Evolutionary conservation across 2,888 invertebrate genomes (phyloP).

Genomic region (Griposia aprilina): DNA sequence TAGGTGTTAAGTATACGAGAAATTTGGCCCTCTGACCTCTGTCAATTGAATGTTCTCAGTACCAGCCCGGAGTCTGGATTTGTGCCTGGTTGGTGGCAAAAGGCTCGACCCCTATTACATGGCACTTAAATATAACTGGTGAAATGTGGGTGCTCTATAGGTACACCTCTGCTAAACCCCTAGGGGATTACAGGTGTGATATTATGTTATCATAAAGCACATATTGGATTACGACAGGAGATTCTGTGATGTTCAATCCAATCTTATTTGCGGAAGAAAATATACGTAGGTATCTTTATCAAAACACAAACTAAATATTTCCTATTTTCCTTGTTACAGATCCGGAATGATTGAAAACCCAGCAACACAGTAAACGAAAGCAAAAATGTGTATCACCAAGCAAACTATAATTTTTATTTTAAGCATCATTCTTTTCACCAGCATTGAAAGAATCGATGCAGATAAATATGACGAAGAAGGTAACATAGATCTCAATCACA

Average conservation of each 20-base stretch:
- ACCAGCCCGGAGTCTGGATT: not conserved
- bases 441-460: slow-evolving; percentile 10
- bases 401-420: slow-evolving; percentile 15
- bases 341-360: slow-evolving; percentile 17
- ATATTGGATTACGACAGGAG: not conserved
- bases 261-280: not conserved
- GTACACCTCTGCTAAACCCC: too few relatives aligned
- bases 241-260: not conserved
- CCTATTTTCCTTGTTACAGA: slow-evolving; percentile 58
- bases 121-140: not conserved
- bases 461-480: slow-evolving; percentile 35
- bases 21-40: too few relatives aligned
- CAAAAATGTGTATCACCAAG: slow-evolving; percentile 43
- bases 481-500: slow-evolving; percentile 12
- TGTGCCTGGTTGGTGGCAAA: not conserved
- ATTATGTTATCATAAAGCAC: not conserved
- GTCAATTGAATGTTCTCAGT: not conserved
- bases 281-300: not conserved
- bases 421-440: slow-evolving; percentile 16
- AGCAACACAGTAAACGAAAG: not conserved
- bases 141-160: not conserved
- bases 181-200: not conserved
- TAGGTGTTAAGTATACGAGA: not conserved
- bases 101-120: not conserved
- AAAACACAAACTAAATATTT: slow-evolving; percentile 1